Conservation (phyloP, 1,140 invertebrate genomes). For the Drosophila obscura region DNA sequence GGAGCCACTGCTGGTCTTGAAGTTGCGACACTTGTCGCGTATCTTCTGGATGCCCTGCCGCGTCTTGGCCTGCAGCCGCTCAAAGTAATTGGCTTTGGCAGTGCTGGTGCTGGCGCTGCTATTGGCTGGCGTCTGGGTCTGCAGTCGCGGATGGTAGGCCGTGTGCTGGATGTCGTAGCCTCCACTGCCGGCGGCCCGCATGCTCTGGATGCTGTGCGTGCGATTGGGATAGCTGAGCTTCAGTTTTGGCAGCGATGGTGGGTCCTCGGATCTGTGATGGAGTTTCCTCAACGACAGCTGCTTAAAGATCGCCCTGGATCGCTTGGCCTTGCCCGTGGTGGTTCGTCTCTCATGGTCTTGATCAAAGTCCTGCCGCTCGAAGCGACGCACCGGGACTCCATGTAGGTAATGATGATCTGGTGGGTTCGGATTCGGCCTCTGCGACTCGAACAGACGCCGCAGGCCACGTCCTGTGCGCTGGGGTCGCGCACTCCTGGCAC, state of each 20-base stretch:
- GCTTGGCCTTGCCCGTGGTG: conserved; percentile 43
- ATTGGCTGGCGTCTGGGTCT: conserved; percentile 20
- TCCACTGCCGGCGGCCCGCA: conserved; percentile 57
- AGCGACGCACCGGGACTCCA: conserved; percentile 67
- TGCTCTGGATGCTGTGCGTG: conserved; percentile 78
- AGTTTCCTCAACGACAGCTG: conserved; percentile 69
- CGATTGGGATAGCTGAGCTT: conserved; percentile 80
- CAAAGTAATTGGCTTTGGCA: conserved; percentile 72
- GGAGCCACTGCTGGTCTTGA: conserved; percentile 48
- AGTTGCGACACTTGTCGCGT: conserved; percentile 79
- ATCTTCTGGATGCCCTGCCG: conserved; percentile 76
- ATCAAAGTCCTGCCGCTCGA: conserved; percentile 76
- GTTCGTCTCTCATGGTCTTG: conserved; percentile 15
- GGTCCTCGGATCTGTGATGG: conserved; percentile 47
- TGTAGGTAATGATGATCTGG: conserved; percentile 62
- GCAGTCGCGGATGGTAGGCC: conserved; percentile 44
- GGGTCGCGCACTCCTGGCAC: conserved; percentile 29
- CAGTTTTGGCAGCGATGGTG: conserved; percentile 70
- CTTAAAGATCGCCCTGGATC: conserved; percentile 62
- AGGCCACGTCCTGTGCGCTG: conserved; percentile 49
- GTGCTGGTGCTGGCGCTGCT: conserved; percentile 16
- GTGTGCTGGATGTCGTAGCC: conserved; percentile 69
- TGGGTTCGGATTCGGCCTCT: conserved; percentile 17
- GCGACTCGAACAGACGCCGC: conserved; percentile 63
- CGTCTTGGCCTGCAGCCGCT: conserved; percentile 77